Evolutionary conservation across 2,797 vertebrate genomes (phyloP).

Genomic region (Anguilla obscura): DNA sequence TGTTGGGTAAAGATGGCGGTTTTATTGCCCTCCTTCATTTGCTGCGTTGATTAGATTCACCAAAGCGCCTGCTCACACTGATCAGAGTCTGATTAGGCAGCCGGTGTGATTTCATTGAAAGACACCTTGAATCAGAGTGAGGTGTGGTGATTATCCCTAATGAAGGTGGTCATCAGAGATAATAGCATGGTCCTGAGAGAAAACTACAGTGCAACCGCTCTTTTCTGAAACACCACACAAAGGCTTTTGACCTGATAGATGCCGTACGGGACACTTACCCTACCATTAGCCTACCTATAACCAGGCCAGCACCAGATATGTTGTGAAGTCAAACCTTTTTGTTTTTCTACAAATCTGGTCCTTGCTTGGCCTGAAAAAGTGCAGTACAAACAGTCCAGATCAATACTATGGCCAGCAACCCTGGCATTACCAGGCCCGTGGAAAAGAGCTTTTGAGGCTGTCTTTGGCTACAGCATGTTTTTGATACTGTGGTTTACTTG

Average conservation of each 20-base stretch:
- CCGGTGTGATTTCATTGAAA: neutral
- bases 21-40: neutral
- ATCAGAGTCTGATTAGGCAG: slow-evolving; percentile 26
- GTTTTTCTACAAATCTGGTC: neutral
- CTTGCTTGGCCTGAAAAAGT: neutral
- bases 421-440: neutral
- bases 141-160: neutral
- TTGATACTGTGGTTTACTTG: neutral
- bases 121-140: neutral
- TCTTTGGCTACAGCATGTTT: neutral
- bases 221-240: neutral
- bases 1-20: neutral
- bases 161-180: neutral
- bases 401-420: neutral
- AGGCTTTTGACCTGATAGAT: neutral
- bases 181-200: neutral
- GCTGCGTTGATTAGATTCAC: slow-evolving; percentile 21
- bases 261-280: neutral
- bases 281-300: neutral
- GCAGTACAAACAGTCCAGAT: neutral
- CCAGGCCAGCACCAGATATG: neutral
- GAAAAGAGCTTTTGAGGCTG: neutral
- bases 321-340: neutral
- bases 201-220: neutral
- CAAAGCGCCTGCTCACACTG: slow-evolving; percentile 12